phyloP scores from a whole-genome alignment of 2,888 invertebrate species.

The Philereme transversata region DNA sequence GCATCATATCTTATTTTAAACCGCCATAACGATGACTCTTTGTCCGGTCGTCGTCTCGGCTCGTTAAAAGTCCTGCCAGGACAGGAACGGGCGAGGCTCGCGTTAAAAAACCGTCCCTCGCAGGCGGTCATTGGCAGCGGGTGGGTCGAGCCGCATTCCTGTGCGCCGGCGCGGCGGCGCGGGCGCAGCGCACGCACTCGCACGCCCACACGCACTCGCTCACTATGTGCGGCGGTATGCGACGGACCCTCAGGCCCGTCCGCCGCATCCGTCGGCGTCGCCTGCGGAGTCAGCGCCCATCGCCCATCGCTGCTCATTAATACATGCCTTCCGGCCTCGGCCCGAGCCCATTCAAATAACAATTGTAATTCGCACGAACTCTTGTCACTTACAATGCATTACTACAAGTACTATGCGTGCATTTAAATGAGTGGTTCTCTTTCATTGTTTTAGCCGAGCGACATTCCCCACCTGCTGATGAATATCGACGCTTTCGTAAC shows the following conservation, averaged over 20 bases:
- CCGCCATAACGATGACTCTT: constrained; percentile 45
- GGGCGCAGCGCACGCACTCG: constrained; percentile 68
- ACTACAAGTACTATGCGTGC: constrained; percentile 49
- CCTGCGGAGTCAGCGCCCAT: constrained; percentile 27
- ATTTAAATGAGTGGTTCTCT: constrained; percentile 46
- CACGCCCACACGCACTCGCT: constrained; percentile 65
- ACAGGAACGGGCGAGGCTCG: constrained; percentile 66
- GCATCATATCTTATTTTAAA: constrained; percentile 37
- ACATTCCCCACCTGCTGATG: constrained; percentile 41
- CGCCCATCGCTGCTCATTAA: constrained; percentile 71
- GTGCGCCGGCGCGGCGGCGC: constrained; percentile 75
- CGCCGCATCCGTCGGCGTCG: constrained; percentile 18
- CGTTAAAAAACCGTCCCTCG: constrained; percentile 77
- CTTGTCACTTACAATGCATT: constrained; percentile 53
- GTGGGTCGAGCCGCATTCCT: constrained; percentile 80
- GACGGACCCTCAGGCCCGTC: constrained; percentile 26
- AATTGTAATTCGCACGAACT: constrained; percentile 68
- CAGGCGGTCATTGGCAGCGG: constrained; percentile 82
- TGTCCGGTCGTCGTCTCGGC: constrained; percentile 54
- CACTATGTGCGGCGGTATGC: constrained; percentile 34
- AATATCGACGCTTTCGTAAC: constrained; percentile 43
- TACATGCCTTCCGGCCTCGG: constrained; percentile 75
- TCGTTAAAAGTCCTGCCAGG: constrained; percentile 69
- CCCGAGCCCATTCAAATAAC: constrained; percentile 66
- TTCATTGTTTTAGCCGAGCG: constrained; percentile 44